Conservation (phyloP, 2,797 vertebrate species). For the Triplophysa yarkandensis region DNA sequence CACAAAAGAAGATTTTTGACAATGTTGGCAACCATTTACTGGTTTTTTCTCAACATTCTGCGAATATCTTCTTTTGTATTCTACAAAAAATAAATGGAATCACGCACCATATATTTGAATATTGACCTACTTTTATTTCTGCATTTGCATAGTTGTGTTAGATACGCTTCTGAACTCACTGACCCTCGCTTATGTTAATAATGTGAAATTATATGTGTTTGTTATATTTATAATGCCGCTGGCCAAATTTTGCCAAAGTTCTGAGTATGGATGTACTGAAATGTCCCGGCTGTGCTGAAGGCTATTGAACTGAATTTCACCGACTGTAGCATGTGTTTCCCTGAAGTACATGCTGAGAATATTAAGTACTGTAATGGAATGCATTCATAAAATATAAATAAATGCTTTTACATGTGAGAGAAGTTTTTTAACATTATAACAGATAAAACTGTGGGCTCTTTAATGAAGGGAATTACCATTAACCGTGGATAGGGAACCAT, state of each 20-base stretch:
- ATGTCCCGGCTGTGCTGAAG: background rate
- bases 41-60: no score
- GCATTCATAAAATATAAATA: background rate
- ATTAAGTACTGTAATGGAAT: background rate
- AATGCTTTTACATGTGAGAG: background rate
- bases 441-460: background rate
- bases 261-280: slow-evolving; percentile 14
- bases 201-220: background rate
- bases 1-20: no score
- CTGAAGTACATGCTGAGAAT: background rate
- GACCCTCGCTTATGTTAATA: background rate
- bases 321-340: background rate
- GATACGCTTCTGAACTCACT: background rate
- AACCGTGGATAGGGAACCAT: background rate
- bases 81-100: no score
- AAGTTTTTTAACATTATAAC: background rate
- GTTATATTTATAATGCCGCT: background rate
- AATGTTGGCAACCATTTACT: no score
- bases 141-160: background rate
- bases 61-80: no score
- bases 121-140: background rate
- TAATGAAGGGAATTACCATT: background rate
- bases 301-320: background rate
- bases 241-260: background rate
- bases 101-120: background rate